Evolutionary conservation across 2,113 vertebrate species (phyloP).

Genomic region (Gnathonemus longibarbis): DNA sequence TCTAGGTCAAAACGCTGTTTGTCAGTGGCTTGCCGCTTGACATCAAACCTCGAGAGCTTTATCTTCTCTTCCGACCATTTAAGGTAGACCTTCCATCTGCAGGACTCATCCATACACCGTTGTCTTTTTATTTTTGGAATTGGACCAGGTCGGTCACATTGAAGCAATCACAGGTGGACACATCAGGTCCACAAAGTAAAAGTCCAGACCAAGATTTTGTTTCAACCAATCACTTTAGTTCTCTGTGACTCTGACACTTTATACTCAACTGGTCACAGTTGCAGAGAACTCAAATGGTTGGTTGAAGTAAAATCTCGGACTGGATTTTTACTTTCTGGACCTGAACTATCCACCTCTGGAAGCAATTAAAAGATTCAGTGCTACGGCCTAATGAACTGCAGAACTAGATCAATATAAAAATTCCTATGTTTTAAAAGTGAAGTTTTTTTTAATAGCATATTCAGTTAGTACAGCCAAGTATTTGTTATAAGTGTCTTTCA

Average conservation of each 20-base stretch:
- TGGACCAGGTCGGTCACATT: neutral
- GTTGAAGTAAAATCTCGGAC: neutral
- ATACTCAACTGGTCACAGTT: neutral
- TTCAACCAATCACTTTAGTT: neutral
- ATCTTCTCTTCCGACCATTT: conserved; percentile 95
- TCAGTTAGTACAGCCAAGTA: neutral
- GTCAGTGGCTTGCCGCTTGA: conserved; percentile 93
- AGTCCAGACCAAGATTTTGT: neutral
- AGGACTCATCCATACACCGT: neutral
- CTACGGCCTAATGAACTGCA: neutral
- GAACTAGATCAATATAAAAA: neutral
- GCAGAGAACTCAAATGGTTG: neutral
- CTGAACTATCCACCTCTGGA: neutral
- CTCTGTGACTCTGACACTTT: neutral
- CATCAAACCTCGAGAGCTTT: conserved; percentile 94
- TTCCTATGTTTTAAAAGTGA: neutral
- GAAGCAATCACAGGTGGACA: neutral
- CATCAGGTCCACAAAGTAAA: neutral
- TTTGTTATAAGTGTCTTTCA: neutral
- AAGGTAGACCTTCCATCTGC: conserved; percentile 68
- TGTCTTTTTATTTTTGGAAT: neutral
- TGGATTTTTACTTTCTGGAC: neutral
- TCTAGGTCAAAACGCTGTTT: conserved; percentile 88
- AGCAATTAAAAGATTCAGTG: neutral
- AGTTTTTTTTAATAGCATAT: neutral